Conservation (phyloP, 2,797 vertebrate species). For the Macropus fuliginosus region DNA sequence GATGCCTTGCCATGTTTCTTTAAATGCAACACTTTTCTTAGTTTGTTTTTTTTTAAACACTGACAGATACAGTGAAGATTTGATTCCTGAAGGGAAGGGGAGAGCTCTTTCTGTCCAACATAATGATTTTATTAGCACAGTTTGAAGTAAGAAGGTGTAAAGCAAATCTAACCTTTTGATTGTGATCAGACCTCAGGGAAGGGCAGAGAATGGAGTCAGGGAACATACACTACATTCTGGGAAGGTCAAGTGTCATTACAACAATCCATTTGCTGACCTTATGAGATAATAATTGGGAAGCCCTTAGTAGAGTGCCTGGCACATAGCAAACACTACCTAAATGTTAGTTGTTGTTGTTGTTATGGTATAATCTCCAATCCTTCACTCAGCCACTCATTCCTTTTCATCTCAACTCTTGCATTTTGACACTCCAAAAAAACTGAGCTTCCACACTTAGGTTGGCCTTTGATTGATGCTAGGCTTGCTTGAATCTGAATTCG, state of each 20-base stretch:
- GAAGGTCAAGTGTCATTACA: not conserved
- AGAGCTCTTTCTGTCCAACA: conserved; percentile 16
- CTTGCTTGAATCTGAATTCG: not conserved
- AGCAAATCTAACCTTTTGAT: not conserved
- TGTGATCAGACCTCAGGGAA: not conserved
- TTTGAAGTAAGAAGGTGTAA: not conserved
- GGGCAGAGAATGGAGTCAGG: not conserved
- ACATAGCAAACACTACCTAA: not conserved
- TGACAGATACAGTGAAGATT: conserved; percentile 20
- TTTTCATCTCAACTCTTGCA: not conserved
- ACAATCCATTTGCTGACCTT: not conserved
- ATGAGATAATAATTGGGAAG: not conserved
- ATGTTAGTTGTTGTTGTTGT: not conserved
- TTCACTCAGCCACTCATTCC: not conserved
- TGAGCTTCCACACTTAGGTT: not conserved
- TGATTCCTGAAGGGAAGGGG: not conserved
- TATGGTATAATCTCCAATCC: not conserved
- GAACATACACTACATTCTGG: not conserved
- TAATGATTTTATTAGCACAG: not conserved
- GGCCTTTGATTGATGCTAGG: not conserved
- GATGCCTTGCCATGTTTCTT: not conserved
- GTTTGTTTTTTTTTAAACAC: conserved; percentile 16
- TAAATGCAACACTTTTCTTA: conserved; percentile 37
- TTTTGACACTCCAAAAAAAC: not conserved
- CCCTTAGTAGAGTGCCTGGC: not conserved